Conservation (phyloP, 2,888 invertebrate species). For the Apamea crenata region DNA sequence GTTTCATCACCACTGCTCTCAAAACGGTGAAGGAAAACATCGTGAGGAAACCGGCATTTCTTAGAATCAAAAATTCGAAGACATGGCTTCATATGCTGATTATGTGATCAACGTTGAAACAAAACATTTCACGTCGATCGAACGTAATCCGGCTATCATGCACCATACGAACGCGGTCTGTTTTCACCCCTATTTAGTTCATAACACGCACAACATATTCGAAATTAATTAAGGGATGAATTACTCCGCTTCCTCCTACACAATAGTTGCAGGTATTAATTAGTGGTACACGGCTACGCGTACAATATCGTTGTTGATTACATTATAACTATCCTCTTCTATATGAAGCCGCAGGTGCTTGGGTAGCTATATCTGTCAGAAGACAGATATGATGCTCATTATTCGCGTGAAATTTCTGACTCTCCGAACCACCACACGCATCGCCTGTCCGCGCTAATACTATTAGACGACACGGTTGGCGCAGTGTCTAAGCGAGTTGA, state of each 20-base stretch:
- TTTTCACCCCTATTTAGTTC: not conserved
- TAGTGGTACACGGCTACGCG: conserved; percentile 31
- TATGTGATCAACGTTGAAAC: not conserved
- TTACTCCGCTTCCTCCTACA: conserved; percentile 33
- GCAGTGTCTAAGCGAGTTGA: no score
- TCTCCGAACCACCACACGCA: not conserved
- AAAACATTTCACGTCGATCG: not conserved
- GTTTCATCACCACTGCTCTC: no score
- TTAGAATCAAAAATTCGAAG: no score
- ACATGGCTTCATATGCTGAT: no score
- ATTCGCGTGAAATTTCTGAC: not conserved
- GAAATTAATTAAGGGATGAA: conserved; percentile 53
- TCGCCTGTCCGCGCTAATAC: not conserved
- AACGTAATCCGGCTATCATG: not conserved
- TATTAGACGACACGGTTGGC: no score
- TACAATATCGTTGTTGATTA: conserved; percentile 41
- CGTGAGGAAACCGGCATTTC: no score
- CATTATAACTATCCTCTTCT: conserved; percentile 31
- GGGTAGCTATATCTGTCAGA: not conserved
- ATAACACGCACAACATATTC: conserved; percentile 29
- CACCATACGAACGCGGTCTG: not conserved
- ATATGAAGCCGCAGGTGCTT: conserved; percentile 2
- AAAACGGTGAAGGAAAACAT: no score
- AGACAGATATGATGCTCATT: not conserved
- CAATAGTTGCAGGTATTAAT: conserved; percentile 49